Percentiles rank a stretch among this genome's conserved stretches.
These are phyloP conservation scores for Pristionchus japonicus DNA, from an alignment of 2,888 invertebrate genomes.

Conservation along the genomic window DNA sequence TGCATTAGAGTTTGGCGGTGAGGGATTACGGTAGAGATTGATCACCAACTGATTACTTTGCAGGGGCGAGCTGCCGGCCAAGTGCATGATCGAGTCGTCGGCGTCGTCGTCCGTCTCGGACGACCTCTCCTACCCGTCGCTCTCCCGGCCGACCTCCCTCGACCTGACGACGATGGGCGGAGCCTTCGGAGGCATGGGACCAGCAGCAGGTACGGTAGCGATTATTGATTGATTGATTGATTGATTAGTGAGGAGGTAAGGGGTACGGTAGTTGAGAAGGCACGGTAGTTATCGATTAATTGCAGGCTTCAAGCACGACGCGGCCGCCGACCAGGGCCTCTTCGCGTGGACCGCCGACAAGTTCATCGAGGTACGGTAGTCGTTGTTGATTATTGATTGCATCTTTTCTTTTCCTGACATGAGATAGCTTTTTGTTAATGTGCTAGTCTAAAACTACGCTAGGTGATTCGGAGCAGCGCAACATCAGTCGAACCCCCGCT, in stretches of 20 bases:
- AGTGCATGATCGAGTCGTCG: slow-evolving; percentile 58
- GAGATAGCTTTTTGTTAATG: too few relatives aligned
- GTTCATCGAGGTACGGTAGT: slow-evolving; percentile 62
- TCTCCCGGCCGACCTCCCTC: slow-evolving; percentile 46
- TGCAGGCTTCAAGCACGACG: neutral
- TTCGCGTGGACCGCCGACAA: slow-evolving; percentile 63
- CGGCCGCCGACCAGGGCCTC: slow-evolving; percentile 41
- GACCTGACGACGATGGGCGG: slow-evolving; percentile 11
- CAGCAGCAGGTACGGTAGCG: neutral
- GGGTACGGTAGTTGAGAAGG: neutral
- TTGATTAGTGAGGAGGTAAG: too few relatives aligned
- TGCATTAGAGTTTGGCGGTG: neutral
- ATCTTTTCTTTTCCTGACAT: too few relatives aligned
- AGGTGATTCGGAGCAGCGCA: too few relatives aligned
- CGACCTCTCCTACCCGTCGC: slow-evolving; percentile 47
- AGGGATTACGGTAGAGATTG: neutral
- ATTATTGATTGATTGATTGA: neutral
- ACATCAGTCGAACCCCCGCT: too few relatives aligned
- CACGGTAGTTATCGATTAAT: neutral
- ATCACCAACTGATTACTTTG: neutral
- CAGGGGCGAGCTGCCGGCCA: slow-evolving; percentile 62
- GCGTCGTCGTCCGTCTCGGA: slow-evolving; percentile 54
- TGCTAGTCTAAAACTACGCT: too few relatives aligned
- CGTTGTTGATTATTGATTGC: too few relatives aligned
- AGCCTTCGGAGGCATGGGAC: slow-evolving; percentile 4